A percentile compares a stretch with the other conserved stretches of the same genome.
Conservation (phyloP, 2,888 invertebrate genomes). For the Ypsolopha scabrella region DNA sequence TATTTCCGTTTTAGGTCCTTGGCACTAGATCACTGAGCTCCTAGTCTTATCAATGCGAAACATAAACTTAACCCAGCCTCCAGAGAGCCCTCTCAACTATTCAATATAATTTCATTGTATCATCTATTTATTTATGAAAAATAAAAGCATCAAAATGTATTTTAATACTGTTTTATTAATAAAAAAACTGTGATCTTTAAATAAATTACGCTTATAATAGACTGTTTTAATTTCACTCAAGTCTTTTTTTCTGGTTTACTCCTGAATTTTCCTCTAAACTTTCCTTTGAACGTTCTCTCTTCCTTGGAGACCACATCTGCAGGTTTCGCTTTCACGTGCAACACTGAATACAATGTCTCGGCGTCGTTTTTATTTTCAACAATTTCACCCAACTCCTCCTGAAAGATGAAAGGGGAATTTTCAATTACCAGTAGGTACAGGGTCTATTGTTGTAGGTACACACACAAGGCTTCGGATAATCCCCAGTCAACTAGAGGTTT, state of each 20-base stretch:
- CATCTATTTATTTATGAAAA: not conserved
- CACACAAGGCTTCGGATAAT: no score
- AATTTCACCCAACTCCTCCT: constrained; percentile 78
- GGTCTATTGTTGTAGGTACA: no score
- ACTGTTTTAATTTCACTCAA: not conserved
- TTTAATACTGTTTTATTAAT: not conserved
- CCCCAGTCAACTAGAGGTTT: no score
- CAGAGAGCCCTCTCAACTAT: not conserved
- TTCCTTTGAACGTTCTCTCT: constrained; percentile 44
- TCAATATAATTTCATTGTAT: not conserved
- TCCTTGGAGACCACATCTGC: constrained; percentile 46
- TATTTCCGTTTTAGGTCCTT: constrained; percentile 19
- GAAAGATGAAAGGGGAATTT: constrained; percentile 2
- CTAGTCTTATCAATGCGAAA: no score
- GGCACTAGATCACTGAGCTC: constrained; percentile 11
- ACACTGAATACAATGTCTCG: constrained; percentile 74
- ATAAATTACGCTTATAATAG: not conserved
- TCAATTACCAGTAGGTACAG: no score
- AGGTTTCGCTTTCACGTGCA: constrained; percentile 75
- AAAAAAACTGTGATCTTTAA: not conserved
- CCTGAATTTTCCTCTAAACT: constrained; percentile 37
- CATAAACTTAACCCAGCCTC: no score
- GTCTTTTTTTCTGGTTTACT: constrained; percentile 17
- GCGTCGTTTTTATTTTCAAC: constrained; percentile 80
- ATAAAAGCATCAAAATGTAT: not conserved